phyloP scores from a whole-genome alignment of 1,140 invertebrate species.

The Venustaconcha ellipsiformis region DNA sequence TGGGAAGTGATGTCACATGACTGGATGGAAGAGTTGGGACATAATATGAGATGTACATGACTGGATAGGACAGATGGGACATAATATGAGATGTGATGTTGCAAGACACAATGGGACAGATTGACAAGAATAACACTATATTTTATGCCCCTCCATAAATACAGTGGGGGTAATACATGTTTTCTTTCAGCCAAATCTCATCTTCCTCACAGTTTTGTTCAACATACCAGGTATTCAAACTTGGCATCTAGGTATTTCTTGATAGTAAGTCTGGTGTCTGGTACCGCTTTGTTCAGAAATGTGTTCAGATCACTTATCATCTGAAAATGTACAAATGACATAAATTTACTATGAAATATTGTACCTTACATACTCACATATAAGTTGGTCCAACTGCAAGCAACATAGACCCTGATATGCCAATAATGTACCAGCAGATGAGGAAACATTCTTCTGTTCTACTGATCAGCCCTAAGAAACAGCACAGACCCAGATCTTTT shows the following conservation, averaged over 20 bases:
- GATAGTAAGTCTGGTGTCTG: constrained; percentile 96
- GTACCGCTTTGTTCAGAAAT: constrained; percentile 96
- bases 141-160: not conserved
- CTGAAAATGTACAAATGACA: constrained; percentile 68
- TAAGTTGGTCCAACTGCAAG: too few relatives aligned
- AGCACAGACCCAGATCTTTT: too few relatives aligned
- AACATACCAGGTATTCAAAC: constrained; percentile 90
- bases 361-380: too few relatives aligned
- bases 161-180: not conserved
- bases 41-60: too few relatives aligned
- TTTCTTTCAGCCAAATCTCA: not conserved
- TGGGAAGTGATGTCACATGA: too few relatives aligned
- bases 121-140: not conserved
- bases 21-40: too few relatives aligned
- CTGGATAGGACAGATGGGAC: not conserved
- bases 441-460: too few relatives aligned
- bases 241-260: constrained; percentile 97
- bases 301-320: constrained; percentile 94
- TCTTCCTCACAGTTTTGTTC: not conserved
- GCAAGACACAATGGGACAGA: not conserved
- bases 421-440: too few relatives aligned
- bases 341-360: too few relatives aligned
- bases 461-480: too few relatives aligned
- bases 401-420: too few relatives aligned
- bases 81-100: not conserved